These are phyloP conservation scores for Wiebesia pumilae DNA, from an alignment of 1,140 invertebrate species.

Conservation along the genomic window DNA sequence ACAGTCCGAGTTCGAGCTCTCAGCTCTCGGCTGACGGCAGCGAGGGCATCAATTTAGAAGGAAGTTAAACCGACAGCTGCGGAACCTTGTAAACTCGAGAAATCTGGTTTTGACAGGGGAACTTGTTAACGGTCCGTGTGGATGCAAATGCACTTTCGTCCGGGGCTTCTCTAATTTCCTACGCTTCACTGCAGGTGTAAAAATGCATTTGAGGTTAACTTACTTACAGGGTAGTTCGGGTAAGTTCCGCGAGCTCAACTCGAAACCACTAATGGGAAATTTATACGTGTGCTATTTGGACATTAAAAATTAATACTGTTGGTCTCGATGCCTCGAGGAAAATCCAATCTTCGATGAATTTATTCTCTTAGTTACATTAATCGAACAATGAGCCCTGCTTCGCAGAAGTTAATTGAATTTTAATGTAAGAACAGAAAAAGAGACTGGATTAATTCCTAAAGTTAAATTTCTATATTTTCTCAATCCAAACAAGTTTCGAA, in stretches of 20 bases:
- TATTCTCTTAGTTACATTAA: not conserved
- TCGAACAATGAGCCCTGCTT: too few relatives aligned
- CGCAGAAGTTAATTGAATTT: too few relatives aligned
- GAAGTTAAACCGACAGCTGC: slow-evolving; percentile 32
- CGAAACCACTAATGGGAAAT: not conserved
- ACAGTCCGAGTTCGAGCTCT: not conserved
- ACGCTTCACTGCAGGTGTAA: not conserved
- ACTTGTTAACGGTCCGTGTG: slow-evolving; percentile 44
- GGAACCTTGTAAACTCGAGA: slow-evolving; percentile 48
- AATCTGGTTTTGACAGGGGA: slow-evolving; percentile 50
- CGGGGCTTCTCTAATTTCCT: not conserved
- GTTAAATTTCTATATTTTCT: too few relatives aligned
- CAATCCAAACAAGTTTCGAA: too few relatives aligned
- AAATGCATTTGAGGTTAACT: not conserved
- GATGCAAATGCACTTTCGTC: too few relatives aligned
- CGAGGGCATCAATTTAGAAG: slow-evolving; percentile 43
- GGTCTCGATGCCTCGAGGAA: not conserved
- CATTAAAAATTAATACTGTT: not conserved
- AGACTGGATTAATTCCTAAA: too few relatives aligned
- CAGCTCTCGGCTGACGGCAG: too few relatives aligned
- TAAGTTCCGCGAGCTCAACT: not conserved
- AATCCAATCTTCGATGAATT: not conserved
- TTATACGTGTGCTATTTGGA: not conserved
- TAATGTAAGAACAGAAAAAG: too few relatives aligned
- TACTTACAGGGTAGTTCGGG: not conserved